Percentiles rank a stretch among this genome's conserved stretches.
These are phyloP conservation scores for Apamea epomidion DNA, from an alignment of 2,888 invertebrate genomes.

Conservation along the genomic window DNA sequence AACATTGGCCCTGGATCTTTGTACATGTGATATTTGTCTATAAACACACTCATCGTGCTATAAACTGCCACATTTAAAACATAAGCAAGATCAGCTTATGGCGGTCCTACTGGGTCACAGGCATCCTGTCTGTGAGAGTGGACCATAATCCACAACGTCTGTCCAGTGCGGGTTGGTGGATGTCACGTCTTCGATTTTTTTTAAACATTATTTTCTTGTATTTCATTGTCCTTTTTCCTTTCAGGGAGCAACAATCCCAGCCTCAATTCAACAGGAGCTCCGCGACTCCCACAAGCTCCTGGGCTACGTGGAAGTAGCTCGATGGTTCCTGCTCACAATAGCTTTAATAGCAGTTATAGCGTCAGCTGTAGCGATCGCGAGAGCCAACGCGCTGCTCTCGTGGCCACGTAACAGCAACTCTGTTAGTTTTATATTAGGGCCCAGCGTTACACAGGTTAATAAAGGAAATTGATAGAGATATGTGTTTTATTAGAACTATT, in stretches of 20 bases:
- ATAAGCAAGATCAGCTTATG: too few relatives aligned
- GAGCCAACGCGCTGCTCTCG: constrained; percentile 72
- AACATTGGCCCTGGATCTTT: too few relatives aligned
- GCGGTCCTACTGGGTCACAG: too few relatives aligned
- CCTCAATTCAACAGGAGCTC: constrained; percentile 79
- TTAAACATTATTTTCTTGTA: background rate
- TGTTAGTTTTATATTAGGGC: constrained; percentile 82
- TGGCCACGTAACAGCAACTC: constrained; percentile 81
- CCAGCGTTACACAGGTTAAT: constrained; percentile 74
- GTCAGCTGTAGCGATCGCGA: constrained; percentile 70
- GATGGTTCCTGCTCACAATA: constrained; percentile 83
- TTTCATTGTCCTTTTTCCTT: constrained; percentile 38
- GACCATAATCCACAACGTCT: background rate
- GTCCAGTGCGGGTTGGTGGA: background rate
- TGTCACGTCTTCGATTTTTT: background rate
- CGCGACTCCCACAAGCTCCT: constrained; percentile 79
- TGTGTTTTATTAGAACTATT: constrained; percentile 49
- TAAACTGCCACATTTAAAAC: background rate
- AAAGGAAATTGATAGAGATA: constrained; percentile 73
- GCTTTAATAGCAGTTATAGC: constrained; percentile 72
- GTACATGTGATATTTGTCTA: too few relatives aligned
- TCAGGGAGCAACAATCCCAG: constrained; percentile 84
- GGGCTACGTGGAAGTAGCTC: constrained; percentile 79
- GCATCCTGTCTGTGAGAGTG: background rate
- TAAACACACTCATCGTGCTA: background rate